Percentiles rank a stretch among this genome's conserved stretches.
Conservation (phyloP, 1,140 invertebrate species). For the Zaprionus inermis region DNA sequence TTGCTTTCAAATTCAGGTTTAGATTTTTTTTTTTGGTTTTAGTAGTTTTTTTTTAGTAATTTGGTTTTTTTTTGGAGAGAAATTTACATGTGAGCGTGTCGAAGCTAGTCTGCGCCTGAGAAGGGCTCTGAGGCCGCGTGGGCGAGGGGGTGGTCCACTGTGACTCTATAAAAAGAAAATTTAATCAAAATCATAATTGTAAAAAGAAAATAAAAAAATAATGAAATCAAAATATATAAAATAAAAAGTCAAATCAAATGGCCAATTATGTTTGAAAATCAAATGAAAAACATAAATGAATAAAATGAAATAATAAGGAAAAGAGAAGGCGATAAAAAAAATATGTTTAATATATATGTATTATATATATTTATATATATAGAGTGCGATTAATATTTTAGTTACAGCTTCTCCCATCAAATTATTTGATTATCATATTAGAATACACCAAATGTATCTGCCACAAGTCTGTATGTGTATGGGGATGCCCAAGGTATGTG, state of each 20-base stretch:
- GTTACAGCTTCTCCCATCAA: slow-evolving; percentile 64
- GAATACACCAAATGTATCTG: slow-evolving; percentile 36
- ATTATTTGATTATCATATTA: slow-evolving; percentile 36
- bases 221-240: slow-evolving; percentile 58
- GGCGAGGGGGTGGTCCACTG: slow-evolving; percentile 85
- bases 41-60: slow-evolving; percentile 71
- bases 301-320: slow-evolving; percentile 35
- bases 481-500: neutral
- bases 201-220: slow-evolving; percentile 45
- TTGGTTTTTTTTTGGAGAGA: slow-evolving; percentile 75
- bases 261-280: slow-evolving; percentile 62
- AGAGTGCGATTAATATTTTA: slow-evolving; percentile 81
- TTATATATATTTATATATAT: slow-evolving; percentile 60
- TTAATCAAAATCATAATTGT: slow-evolving; percentile 63
- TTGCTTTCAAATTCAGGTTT: slow-evolving; percentile 58
- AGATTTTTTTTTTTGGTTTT: slow-evolving; percentile 45
- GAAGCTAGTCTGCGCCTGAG: slow-evolving; percentile 85
- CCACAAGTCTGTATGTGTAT: slow-evolving; percentile 25
- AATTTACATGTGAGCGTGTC: slow-evolving; percentile 85
- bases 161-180: slow-evolving; percentile 85
- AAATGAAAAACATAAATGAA: slow-evolving; percentile 57
- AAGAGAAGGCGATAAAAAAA: slow-evolving; percentile 56
- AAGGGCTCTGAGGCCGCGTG: slow-evolving; percentile 85
- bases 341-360: slow-evolving; percentile 33
- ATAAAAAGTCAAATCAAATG: slow-evolving; percentile 54